Evolutionary conservation across 2,888 invertebrate genomes (phyloP), one percentile per base, ranked within the genome.

Genomic region (Sericinus montela): DNA sequence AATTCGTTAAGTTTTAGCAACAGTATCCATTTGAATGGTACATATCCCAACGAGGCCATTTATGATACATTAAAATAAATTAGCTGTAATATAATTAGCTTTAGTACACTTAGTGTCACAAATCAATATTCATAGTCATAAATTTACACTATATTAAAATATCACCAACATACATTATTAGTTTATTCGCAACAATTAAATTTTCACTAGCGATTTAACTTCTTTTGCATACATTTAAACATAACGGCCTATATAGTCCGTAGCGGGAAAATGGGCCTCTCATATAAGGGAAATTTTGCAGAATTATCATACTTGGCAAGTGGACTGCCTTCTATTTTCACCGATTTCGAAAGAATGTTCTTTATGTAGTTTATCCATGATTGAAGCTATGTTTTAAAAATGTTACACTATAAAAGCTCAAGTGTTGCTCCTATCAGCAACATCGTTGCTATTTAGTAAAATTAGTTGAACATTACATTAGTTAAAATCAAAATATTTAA

Each of bases 31-130:
- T 77, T 88, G 68, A 88, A 88, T 81, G 88, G 88, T 83, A 86
- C 84, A 78, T 88, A 88, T 76, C 85, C 87, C 75, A 86, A 76
- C 80, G 88, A 88, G 75, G 87, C 87, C 84, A 88, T 88, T 69
- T 88, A 88, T 58, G 88, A 88, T 82, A 88, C 88, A 58, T 80
- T 88, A 75, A 87, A 88, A 62, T 88, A 87, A 71, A 55, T 62
- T 57, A 68, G 57, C 57, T 62, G 55, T 64, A 63, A 55, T 52
- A 53, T 57, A 34, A 37, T 36, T 50, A 48, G 45, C 30, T 29
- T 40, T 37, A 48, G 44, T 34, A 48, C 43, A 48, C 25, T 46
- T 53, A 53, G 48, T 49, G 45, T 54, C 45, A 52, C 51, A 47
- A 51, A 47, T 19, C 43, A 11, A 28, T 35, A 29, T 43, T 23